Conservation (phyloP, 1,140 invertebrate genomes). For the Apis florea region DNA sequence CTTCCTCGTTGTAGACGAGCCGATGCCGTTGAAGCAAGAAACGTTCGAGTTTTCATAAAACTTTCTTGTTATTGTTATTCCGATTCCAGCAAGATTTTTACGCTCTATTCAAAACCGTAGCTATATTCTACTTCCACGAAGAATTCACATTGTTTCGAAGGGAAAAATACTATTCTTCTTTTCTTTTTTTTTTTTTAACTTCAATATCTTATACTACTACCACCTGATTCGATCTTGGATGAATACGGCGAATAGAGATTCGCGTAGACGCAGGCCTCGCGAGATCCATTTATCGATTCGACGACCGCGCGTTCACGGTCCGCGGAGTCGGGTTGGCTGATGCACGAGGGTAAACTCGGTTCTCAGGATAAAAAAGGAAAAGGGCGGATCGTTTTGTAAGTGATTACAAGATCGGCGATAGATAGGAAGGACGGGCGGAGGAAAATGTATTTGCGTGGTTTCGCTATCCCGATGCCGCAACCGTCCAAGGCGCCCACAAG, state of each 20-base stretch:
- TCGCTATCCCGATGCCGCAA: constrained; percentile 44
- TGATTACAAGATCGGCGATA: constrained; percentile 34
- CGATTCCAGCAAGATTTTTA: background rate
- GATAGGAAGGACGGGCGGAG: constrained; percentile 15
- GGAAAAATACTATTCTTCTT: background rate
- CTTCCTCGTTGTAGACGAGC: background rate
- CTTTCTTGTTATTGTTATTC: background rate
- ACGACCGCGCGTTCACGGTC: background rate
- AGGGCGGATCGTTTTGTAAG: constrained; percentile 47
- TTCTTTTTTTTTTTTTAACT: constrained; percentile 1
- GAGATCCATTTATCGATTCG: constrained; percentile 38
- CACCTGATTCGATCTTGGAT: background rate
- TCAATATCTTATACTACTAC: too few species aligned
- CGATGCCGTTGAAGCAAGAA: background rate
- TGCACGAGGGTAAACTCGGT: background rate
- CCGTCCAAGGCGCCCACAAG: constrained; percentile 32
- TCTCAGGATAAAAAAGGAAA: constrained; percentile 22
- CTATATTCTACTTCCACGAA: too few species aligned
- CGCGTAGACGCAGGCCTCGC: background rate
- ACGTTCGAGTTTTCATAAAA: background rate
- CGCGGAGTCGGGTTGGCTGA: background rate
- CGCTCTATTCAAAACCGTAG: background rate
- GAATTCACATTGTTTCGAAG: background rate
- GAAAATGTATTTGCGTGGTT: constrained; percentile 44
- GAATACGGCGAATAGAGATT: background rate